phyloP scores from a whole-genome alignment of 2,113 vertebrate genomes.

The Monopterus albus region DNA sequence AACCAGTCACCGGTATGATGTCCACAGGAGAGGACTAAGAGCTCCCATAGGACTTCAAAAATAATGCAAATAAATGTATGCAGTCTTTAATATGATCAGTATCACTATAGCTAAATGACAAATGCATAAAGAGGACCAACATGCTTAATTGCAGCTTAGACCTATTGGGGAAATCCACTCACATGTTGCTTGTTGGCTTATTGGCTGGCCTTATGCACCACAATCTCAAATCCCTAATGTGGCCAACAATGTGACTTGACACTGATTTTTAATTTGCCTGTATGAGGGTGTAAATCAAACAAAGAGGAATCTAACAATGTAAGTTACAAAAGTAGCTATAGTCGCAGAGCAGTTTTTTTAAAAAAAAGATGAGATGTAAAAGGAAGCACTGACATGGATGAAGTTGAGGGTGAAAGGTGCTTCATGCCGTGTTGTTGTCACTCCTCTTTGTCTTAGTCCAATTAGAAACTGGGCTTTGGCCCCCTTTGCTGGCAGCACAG shows the following conservation, averaged over 20 bases:
- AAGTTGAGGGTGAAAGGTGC: constrained; percentile 34
- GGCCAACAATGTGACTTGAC: constrained; percentile 21
- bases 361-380: too few relatives aligned
- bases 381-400: background rate
- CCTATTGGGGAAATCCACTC: constrained; percentile 7
- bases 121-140: too few relatives aligned
- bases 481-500: constrained; percentile 77
- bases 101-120: too few relatives aligned
- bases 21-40: background rate
- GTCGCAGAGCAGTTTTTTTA: too few relatives aligned
- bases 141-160: too few relatives aligned
- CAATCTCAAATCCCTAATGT: constrained; percentile 44
- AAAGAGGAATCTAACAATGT: too few relatives aligned
- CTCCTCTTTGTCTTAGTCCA: constrained; percentile 63
- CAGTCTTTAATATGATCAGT: too few relatives aligned
- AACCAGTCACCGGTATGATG: background rate
- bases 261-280: constrained; percentile 37
- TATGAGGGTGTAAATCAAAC: constrained; percentile 42
- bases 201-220: constrained; percentile 30
- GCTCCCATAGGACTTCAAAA: too few relatives aligned
- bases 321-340: too few relatives aligned
- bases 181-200: constrained; percentile 32
- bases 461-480: constrained; percentile 83
- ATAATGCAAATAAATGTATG: too few relatives aligned
- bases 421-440: constrained; percentile 41